Base-by-base conservation (phyloP, 2,113 vertebrate species). In the Otus sunia region DNA sequence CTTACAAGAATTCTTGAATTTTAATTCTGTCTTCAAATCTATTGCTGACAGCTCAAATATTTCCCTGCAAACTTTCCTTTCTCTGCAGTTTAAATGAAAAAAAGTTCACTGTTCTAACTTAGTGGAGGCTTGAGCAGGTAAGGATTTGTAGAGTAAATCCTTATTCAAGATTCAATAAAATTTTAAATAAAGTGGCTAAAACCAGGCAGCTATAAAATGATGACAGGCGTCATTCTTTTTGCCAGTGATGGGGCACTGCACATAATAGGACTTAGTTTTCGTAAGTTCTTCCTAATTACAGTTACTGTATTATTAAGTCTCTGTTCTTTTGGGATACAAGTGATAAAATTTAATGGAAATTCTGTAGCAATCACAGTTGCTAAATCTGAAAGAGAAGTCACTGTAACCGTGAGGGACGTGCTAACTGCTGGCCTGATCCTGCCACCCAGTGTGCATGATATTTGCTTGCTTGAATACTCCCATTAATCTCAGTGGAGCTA, bases 341-440 rank as follows among this genome's bases (percentile, higher is more conserved):
- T 39, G 45, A 62, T 81, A 92, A 91, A 89, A 91, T 73, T 73
- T 41, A 86, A 82, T 79, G 36, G 80, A 92, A 89, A 75, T 84
- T 94, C 68, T 80, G 56, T 49, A 43, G 39, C 30, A 34, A 63
- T 83, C 30, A 41, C n/a, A 78, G 56, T 69, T 89, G 43, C 52
- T 91, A 75, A 89, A 91, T 88, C 39, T 81, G 83, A 86, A 91
- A 86, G 68, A 83, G 55, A 94, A 91, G 69, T 84, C 64, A 29
- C 68, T 71, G 43, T 52, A 80, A 52, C 63, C 1, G 0, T 59
- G 68, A 91, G 82, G 43, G 60, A 87, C 2, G 8, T 92, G 75
- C 60, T 68, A 62, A 88, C 68, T 84, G 52, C 76, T 91, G 86
- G 47, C 96, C 95, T 96, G 95, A 81, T 94, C 88, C 90, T 96